Evolutionary conservation across 2,113 vertebrate species (phyloP).

Genomic region (Clarias magur): DNA sequence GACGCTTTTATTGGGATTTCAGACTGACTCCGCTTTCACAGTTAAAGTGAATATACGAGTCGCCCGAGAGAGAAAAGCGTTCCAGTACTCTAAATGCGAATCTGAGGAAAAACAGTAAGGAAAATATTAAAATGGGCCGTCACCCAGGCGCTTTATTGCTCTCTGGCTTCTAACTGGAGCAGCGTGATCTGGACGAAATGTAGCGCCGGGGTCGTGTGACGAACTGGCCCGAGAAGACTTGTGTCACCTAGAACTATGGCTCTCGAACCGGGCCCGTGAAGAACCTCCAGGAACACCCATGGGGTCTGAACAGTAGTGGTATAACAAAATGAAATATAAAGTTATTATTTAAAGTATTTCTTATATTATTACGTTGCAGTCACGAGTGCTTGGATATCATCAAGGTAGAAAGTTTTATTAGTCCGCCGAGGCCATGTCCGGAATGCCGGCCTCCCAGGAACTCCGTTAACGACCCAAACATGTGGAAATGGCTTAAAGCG

Average conservation of each 20-base stretch:
- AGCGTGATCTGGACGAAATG: neutral
- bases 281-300: neutral
- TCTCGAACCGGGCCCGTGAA: neutral
- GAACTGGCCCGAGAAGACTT: neutral
- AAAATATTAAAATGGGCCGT: constrained; percentile 28
- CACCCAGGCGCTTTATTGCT: constrained; percentile 13
- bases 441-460: too few species aligned
- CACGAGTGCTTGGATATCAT: neutral
- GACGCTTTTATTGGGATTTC: constrained; percentile 37
- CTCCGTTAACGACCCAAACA: too few species aligned
- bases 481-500: too few species aligned
- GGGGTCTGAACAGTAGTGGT: neutral
- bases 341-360: neutral
- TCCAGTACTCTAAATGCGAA: constrained; percentile 19
- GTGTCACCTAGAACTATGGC: too few species aligned
- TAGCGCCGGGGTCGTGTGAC: neutral
- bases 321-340: too few species aligned
- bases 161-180: constrained; percentile 13
- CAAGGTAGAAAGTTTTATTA: too few species aligned
- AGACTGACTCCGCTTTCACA: constrained; percentile 5
- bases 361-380: neutral
- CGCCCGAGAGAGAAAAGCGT: neutral
- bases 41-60: constrained; percentile 22
- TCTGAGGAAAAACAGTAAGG: constrained; percentile 16
- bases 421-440: too few species aligned